Conservation (phyloP, 2,797 vertebrate species). For the Brachymystax lenok region DNA sequence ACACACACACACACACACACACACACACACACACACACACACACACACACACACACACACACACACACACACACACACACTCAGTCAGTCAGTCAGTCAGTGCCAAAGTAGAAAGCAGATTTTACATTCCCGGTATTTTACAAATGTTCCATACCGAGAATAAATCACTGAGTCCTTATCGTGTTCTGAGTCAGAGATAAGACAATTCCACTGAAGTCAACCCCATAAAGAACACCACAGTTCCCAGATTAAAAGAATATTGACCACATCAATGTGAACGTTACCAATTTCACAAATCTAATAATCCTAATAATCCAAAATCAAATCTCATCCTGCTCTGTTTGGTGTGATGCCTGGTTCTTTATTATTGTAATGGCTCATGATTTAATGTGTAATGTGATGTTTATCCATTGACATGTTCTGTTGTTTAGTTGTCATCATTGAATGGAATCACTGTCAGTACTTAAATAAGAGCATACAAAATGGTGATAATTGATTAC, state of each 20-base stretch:
- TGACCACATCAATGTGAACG: slow-evolving; percentile 34
- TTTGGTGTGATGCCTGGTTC: not conserved
- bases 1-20: too few species aligned
- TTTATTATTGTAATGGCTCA: too few species aligned
- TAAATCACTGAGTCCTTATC: slow-evolving; percentile 43
- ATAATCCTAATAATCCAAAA: too few species aligned
- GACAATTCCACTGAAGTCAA: slow-evolving; percentile 39
- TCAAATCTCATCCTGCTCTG: slow-evolving; percentile 11
- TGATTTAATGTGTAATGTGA: too few species aligned
- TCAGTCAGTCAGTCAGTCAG: slow-evolving; percentile 3
- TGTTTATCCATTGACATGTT: too few species aligned
- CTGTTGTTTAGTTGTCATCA: not conserved
- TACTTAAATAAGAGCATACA: not conserved
- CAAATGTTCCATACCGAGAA: too few species aligned
- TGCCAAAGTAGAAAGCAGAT: slow-evolving; percentile 42
- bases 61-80: too few species aligned
- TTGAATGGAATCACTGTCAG: not conserved
- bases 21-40: too few species aligned
- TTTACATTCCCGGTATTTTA: slow-evolving; percentile 21
- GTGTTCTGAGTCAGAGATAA: slow-evolving; percentile 41
- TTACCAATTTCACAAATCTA: not conserved
- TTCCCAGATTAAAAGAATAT: slow-evolving; percentile 56
- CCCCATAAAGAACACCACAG: slow-evolving; percentile 41
- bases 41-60: too few species aligned
- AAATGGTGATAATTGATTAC: not conserved